Evolutionary conservation across 2,113 vertebrate species (phyloP).

Genomic region (Cettia cetti): DNA sequence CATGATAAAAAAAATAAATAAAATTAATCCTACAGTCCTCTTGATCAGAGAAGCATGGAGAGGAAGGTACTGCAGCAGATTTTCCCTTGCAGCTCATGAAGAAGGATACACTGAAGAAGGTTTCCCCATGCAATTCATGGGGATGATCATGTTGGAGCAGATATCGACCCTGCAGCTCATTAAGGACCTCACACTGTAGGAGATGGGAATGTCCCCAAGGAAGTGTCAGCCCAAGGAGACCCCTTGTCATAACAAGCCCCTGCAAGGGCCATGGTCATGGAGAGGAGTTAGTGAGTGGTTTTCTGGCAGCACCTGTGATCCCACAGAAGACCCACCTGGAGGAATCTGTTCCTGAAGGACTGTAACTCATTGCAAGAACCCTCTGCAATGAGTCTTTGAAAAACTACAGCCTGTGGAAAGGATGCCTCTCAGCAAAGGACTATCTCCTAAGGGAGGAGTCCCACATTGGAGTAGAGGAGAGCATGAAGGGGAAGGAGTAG

Average conservation of each 20-base stretch:
- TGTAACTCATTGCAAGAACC: neutral
- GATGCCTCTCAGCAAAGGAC: neutral
- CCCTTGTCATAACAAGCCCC: neutral
- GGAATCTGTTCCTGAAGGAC: neutral
- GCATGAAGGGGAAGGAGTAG: neutral
- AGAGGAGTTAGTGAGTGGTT: accelerated
- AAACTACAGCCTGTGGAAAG: neutral
- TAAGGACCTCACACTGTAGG: accelerated
- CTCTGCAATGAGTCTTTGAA: neutral
- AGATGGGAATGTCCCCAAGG: neutral
- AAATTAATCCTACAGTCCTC: neutral
- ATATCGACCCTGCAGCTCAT: neutral
- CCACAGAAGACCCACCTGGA: neutral
- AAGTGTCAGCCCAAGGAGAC: neutral
- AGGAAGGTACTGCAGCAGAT: accelerated
- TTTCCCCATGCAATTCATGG: neutral
- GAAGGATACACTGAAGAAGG: accelerated
- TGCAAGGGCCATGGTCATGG: neutral
- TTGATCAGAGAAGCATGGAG: accelerated
- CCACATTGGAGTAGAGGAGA: accelerated
- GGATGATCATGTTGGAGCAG: neutral
- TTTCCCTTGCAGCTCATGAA: neutral
- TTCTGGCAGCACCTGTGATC: neutral
- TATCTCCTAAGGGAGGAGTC: neutral
- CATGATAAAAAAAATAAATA: neutral